Evolutionary conservation across 2,113 vertebrate genomes (phyloP), one percentile per base, ranked within the genome.

Genomic region (Phoenicopterus ruber): DNA sequence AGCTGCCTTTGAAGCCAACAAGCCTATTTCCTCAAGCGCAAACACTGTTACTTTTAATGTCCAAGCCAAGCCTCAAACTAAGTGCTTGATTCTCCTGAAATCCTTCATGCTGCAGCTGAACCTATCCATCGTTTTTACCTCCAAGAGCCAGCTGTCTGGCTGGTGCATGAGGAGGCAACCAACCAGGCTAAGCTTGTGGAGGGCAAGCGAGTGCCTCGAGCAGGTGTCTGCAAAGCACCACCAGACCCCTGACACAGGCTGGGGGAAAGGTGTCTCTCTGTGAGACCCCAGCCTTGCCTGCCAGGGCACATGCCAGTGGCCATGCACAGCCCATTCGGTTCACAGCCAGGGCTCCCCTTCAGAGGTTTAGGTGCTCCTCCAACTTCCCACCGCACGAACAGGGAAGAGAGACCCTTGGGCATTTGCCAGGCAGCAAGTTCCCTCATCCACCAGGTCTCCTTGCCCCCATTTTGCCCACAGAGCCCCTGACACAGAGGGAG

Each of bases 81-180:
- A 93, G 72, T 65, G 47, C 69, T 70, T 69, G 20, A 54, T 88
- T 77, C 66, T 80, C 40, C 73, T 71, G 69, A 87, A 94, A 79
- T 52, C 57, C 17, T 21, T 61, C 17, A 26, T 6, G 21, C 36
- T 62, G 46, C 58, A 85, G 49, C 58, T 89, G 73, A 90, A 87
- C 34, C n/a, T 9, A 82, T 52, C 28, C 0, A 1, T 42, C 0
- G 0, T 9, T 36, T 55, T 47, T 4, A 52, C 17, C 22, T 71
- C 28, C 2, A 1, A 86, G n/a, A 5, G 0, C 47, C 63, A 92
- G 26, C 38, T 0, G 2, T 4, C 34, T 78, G 73, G 46, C 22
- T 57, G 11, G 16, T 47, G 32, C 32, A 19, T 4, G 8, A 82
- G 47, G 36, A 46, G 29, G 34, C 76, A 84, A 65, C 12, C 74